A percentile compares a stretch with the other conserved stretches of the same genome.
Conservation (phyloP, 1,140 invertebrate species). For the Coptotermes formosanus region DNA sequence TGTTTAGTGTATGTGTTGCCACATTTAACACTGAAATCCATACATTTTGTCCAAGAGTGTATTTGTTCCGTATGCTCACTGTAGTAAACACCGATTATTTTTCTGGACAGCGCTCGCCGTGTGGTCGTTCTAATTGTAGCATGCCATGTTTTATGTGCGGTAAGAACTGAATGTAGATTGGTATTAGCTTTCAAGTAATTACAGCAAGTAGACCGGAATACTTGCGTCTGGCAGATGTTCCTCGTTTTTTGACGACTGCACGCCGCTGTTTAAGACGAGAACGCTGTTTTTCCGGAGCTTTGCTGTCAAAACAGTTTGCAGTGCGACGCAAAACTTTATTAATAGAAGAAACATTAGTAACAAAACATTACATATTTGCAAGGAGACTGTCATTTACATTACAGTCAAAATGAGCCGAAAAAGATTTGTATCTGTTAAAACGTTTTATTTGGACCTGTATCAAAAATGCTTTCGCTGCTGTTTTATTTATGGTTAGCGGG, state of each 20-base stretch:
- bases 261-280: background rate
- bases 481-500: background rate
- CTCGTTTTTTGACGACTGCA: background rate
- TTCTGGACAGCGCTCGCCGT: no score
- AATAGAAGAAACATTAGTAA: background rate
- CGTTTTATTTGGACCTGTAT: background rate
- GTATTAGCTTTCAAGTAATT: no score
- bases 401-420: background rate
- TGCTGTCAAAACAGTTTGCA: background rate
- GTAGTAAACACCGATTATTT: no score
- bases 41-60: no score
- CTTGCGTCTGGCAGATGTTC: background rate
- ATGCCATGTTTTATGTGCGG: no score
- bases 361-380: background rate
- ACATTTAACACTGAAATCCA: no score
- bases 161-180: no score
- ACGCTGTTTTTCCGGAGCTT: background rate
- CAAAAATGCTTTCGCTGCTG: background rate
- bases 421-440: background rate
- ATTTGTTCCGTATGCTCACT: no score
- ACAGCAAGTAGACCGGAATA: no score
- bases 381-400: background rate
- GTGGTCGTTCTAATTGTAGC: no score
- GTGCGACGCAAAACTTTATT: background rate
- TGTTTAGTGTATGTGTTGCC: no score